Base-by-base conservation (phyloP, 2,797 vertebrate species). In the Crocodylus rhombifer region DNA sequence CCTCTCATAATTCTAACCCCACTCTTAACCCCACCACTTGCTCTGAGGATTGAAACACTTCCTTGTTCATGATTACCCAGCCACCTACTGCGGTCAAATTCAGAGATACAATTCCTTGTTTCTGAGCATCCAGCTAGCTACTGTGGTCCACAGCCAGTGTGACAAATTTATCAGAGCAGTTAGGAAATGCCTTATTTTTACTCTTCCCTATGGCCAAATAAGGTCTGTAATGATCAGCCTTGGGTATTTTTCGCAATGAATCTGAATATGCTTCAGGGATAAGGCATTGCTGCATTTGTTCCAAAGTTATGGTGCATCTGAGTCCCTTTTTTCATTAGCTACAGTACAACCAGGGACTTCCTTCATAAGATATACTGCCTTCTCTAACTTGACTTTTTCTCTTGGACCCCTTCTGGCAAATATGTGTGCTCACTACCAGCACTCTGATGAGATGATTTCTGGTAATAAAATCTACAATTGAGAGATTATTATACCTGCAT, bases 301-400 rank as follows among this genome's bases (percentile, higher is more conserved):
- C 3, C 6, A 25, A 21, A 73, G 75, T 36, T 20, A 42, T 86
- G 36, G 36, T 78, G 87, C 30, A 83, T 25, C 77, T 65, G 28
- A 36, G 77, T 21, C 6, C 77, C 30, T 30, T 77, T 77, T 64
- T 76, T 58, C 7, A 15, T 65, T 21, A 5, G 17, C 65, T 67
- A 36, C 33, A 36, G 17, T 36, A 5, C 20, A 81, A 42, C 18
- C 14, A 26, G 73, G 65, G 69, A 10, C 80, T 69, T 88, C 77
- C 33, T 25, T 71, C 62, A 4, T 36, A 0, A 1, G 5, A 3
- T 1, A 0, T 2, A 1, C 12, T 21, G 58, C 58, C 20, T 30
- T 2, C 2, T 26, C 36, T 16, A 57, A 36, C 20, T 25, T 71
- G 33, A 33, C 71, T 81, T 63, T 51, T 25, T 63, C 25, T 79